Evolutionary conservation across 2,888 invertebrate species (phyloP), one percentile per base, ranked within the genome.

Genomic region (Ophion obscuratus): DNA sequence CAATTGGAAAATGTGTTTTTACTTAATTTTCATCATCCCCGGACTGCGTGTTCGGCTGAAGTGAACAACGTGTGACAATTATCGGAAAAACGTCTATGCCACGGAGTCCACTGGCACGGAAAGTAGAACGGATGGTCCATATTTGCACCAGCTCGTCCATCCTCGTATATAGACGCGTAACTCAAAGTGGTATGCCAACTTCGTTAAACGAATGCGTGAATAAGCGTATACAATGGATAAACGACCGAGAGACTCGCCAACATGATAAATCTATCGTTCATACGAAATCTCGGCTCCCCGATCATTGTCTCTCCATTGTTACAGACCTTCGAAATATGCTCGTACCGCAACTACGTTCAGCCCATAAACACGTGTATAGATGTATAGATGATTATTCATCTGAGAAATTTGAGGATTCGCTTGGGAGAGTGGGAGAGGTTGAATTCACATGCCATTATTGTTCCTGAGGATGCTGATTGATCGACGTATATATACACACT

Each of bases 381-480:
- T 20, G 59, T 79, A 62, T 70, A 4, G 44, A 14, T 24, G 53
- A 47, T 79, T 44, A 78, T 68, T 74, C 78, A 81, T 80, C 80
- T 68, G 53, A 73, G 70, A 80, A 86, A 79, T 86, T 86, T 83
- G 83, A 81, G 81, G 83, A 81, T 77, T 74, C 71, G 61, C 36
- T 67, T 44, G 77, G 17, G 36, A 62, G 77, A 81, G 81, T 68
- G 77, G 47, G 77, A 80, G 85, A 83, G 78, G 82, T 82, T 74
- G 83, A 86, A 83, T 83, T 86, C 86, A 81, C 83, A 83, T 77
- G 77, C 83, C 68, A 83, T 86, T 81, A 86, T 81, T 85, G 75
- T 86, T 81, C 68, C 77, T 74, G 83, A 86, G 83, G 86, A 83
- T 81, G 77, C 73, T 86, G 86, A 86, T 86, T 86, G 86, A 86